Evolutionary conservation across 2,113 vertebrate species (phyloP).

Genomic region (Prionailurus viverrinus): DNA sequence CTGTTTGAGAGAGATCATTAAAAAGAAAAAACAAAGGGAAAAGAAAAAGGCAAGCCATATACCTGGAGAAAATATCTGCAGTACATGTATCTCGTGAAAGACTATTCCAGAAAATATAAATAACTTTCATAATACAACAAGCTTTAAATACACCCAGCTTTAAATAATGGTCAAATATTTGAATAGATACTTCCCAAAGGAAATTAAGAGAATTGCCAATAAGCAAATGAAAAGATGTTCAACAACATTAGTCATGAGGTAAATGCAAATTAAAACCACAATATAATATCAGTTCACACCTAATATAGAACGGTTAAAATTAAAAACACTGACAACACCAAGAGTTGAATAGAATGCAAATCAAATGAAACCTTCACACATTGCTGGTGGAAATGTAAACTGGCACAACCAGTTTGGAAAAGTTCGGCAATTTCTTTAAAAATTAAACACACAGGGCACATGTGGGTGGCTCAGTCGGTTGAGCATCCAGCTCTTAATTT

Average conservation of each 20-base stretch:
- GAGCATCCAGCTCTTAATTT: no score
- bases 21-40: background rate
- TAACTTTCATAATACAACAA: background rate
- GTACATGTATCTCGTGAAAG: background rate
- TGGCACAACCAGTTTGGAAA: conserved; percentile 15
- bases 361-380: background rate
- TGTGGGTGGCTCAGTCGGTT: no score
- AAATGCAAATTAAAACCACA: conserved; percentile 63
- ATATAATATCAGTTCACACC: background rate
- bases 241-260: conserved; percentile 50
- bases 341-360: background rate
- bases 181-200: conserved; percentile 6
- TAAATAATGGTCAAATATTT: conserved; percentile 13
- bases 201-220: conserved; percentile 28
- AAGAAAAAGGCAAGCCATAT: conserved; percentile 2
- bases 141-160: background rate
- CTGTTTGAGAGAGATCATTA: conserved; percentile 15
- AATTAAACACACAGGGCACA: background rate
- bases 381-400: background rate
- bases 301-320: background rate
- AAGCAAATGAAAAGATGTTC: conserved; percentile 39
- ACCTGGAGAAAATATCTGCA: background rate
- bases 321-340: conserved; percentile 12
- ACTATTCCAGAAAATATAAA: background rate
- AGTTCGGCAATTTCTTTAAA: conserved; percentile 28